Evolutionary conservation across 2,797 vertebrate genomes (phyloP).

Genomic region (Champsocephalus esox): DNA sequence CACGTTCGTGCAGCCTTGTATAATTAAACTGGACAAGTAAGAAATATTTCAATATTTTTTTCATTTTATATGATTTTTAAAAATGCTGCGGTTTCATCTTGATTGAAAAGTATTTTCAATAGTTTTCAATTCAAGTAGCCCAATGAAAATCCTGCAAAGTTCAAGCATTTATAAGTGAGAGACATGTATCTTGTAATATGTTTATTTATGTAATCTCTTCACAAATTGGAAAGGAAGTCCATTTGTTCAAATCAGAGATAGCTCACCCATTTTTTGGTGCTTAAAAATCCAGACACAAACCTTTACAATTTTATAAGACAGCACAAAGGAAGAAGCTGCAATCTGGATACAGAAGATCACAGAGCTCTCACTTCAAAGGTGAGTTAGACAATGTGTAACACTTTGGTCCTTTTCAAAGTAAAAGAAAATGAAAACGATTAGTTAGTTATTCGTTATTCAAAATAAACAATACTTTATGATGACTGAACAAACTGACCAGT

Average conservation of each 20-base stretch:
- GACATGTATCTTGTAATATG: slow-evolving; percentile 49
- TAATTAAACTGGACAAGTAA: no score
- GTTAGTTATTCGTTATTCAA: slow-evolving; percentile 27
- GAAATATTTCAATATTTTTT: no score
- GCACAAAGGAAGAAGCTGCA: slow-evolving; percentile 47
- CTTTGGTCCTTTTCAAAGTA: slow-evolving; percentile 49
- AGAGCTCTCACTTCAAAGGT: slow-evolving; percentile 20
- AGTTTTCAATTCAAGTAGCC: no score
- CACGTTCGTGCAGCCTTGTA: no score
- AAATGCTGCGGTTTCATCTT: no score
- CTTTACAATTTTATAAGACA: slow-evolving; percentile 34
- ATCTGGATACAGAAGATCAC: slow-evolving; percentile 37
- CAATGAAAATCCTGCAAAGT: background rate
- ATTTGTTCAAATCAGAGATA: slow-evolving; percentile 69
- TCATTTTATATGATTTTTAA: no score
- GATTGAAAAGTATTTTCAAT: no score
- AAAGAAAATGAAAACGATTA: slow-evolving; percentile 19
- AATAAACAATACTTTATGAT: slow-evolving; percentile 27
- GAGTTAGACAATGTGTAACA: slow-evolving; percentile 33
- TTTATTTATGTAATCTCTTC: slow-evolving; percentile 79
- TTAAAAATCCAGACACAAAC: slow-evolving; percentile 49
- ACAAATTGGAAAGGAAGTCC: slow-evolving; percentile 67
- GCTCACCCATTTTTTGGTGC: slow-evolving; percentile 69
- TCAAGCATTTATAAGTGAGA: slow-evolving; percentile 29
- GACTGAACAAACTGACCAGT: slow-evolving; percentile 46